Evolutionary conservation across 2,113 vertebrate genomes (phyloP).

Genomic region (Rhipidura dahli): DNA sequence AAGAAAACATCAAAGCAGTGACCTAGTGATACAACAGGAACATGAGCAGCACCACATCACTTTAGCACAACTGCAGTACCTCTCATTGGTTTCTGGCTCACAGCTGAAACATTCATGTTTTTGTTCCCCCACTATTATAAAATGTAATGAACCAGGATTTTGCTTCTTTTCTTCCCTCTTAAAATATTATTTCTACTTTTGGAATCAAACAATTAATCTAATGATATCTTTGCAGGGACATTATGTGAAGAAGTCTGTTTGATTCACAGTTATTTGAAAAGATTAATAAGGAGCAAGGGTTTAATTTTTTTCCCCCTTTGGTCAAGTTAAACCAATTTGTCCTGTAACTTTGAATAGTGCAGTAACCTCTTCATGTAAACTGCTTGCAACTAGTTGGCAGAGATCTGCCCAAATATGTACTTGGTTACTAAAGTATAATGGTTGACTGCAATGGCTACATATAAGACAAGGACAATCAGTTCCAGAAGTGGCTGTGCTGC

Average conservation of each 20-base stretch:
- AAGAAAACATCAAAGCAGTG: background rate
- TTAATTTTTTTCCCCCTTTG: background rate
- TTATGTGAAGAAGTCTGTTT: background rate
- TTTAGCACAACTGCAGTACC: background rate
- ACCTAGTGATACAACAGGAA: background rate
- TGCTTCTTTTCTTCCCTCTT: background rate
- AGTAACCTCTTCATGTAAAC: background rate
- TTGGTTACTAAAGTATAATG: background rate
- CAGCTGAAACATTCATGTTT: background rate
- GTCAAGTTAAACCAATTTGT: background rate
- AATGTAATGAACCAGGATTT: background rate
- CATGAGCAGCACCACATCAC: background rate
- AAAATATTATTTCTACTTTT: background rate
- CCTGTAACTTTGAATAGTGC: background rate
- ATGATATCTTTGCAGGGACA: background rate
- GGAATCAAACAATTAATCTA: background rate
- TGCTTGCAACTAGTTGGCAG: background rate
- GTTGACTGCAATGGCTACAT: background rate
- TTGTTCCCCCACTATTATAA: background rate
- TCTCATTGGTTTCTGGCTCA: background rate
- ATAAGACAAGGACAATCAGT: background rate
- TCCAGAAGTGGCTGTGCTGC: background rate
- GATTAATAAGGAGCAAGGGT: background rate
- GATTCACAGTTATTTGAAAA: background rate
- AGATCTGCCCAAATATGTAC: background rate